Percentiles rank a stretch among this genome's conserved stretches.
phyloP scores from a whole-genome alignment of 2,888 invertebrate species.

The Meteorus cinctellus region DNA sequence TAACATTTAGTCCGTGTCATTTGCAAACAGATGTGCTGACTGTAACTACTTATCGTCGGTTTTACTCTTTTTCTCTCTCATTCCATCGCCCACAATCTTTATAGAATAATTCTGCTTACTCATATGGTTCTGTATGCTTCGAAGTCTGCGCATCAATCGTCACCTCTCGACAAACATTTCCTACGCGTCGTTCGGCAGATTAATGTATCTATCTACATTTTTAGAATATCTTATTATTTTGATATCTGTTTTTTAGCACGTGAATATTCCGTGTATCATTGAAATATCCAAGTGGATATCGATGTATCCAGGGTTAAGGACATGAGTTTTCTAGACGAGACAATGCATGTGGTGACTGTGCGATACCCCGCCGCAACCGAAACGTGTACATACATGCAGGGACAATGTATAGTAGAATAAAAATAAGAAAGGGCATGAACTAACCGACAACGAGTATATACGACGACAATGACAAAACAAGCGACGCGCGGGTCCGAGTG shows the following conservation, averaged over 20 bases:
- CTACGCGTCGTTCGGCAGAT: neutral
- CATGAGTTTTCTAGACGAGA: neutral
- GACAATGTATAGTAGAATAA: conserved; percentile 34
- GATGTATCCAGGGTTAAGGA: neutral
- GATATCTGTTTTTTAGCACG: too few species aligned
- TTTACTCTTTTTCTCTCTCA: neutral
- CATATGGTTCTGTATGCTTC: neutral
- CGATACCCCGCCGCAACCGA: conserved; percentile 10
- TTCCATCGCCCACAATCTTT: neutral
- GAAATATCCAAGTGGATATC: neutral
- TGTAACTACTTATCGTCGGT: conserved; percentile 20
- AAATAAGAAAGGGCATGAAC: conserved; percentile 30
- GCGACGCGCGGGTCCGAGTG: conserved; percentile 44
- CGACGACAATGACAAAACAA: conserved; percentile 24
- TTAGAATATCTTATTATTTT: too few species aligned
- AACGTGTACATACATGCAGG: conserved; percentile 18
- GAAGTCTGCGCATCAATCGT: conserved; percentile 7
- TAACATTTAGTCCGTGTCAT: conserved; percentile 32
- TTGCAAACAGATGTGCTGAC: conserved; percentile 22
- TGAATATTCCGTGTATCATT: neutral
- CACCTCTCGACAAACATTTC: neutral
- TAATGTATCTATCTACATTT: neutral
- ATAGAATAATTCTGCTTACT: neutral
- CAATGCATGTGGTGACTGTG: neutral
- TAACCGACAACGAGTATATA: conserved; percentile 32